These are phyloP conservation scores for Characodon lateralis DNA, from an alignment of 2,797 vertebrate genomes.

Conservation along the genomic window DNA sequence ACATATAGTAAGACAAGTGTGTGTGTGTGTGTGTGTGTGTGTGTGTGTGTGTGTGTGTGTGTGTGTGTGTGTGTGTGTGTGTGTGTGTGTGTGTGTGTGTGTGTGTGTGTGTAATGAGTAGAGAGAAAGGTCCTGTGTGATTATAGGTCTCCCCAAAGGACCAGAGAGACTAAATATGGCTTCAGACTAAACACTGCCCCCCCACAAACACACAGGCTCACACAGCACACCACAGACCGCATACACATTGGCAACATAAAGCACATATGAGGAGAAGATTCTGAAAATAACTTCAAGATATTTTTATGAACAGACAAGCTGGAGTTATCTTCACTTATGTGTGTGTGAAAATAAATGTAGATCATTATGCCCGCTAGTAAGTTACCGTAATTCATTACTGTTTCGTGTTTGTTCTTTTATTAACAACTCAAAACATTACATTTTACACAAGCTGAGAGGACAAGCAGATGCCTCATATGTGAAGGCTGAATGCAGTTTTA, in stretches of 20 bases:
- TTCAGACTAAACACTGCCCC: conserved; percentile 75
- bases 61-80: conserved; percentile 14
- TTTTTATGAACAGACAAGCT: conserved; percentile 55
- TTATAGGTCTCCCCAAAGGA: conserved; percentile 76
- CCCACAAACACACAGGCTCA: conserved; percentile 36
- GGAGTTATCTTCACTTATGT: conserved; percentile 36
- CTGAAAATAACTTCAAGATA: conserved; percentile 64
- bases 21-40: background rate
- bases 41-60: conserved; percentile 9
- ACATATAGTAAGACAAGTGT: too few relatives aligned
- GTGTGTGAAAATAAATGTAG: conserved; percentile 10
- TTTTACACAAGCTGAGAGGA: background rate
- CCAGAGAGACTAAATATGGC: conserved; percentile 79
- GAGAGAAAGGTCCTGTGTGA: conserved; percentile 76
- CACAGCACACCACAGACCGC: conserved; percentile 67
- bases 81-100: conserved; percentile 31
- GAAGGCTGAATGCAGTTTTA: background rate
- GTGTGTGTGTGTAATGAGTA: conserved; percentile 73
- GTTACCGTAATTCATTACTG: conserved; percentile 13
- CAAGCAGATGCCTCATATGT: background rate
- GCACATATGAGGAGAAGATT: conserved; percentile 65
- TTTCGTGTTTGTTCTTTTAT: conserved; percentile 17
- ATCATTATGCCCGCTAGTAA: background rate
- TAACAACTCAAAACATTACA: conserved; percentile 6
- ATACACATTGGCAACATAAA: conserved; percentile 67